Evolutionary conservation across 2,888 invertebrate genomes (phyloP).

Genomic region (Heterodera filipjevi): DNA sequence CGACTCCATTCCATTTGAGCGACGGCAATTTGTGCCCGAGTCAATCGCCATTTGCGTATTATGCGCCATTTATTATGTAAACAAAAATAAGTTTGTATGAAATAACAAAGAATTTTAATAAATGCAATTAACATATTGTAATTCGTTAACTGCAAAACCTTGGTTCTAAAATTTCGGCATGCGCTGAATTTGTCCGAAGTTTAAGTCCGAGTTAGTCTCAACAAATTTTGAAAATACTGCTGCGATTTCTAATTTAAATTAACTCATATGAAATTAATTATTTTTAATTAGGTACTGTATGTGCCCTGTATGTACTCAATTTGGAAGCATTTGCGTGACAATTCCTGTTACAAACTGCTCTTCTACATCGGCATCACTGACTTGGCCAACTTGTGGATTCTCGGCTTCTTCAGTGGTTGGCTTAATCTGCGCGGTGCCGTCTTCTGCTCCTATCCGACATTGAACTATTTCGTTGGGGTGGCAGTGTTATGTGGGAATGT

Average conservation of each 20-base stretch:
- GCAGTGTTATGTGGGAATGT: background rate
- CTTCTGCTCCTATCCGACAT: conserved; percentile 22
- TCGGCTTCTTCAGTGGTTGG: conserved; percentile 7
- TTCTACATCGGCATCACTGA: conserved; percentile 19
- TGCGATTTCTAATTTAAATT: too few species aligned
- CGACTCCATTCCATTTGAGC: background rate
- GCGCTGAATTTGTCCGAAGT: too few species aligned
- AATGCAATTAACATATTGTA: too few species aligned
- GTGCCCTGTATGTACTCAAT: conserved; percentile 23
- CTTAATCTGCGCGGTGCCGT: conserved; percentile 3
- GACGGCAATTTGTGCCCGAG: background rate
- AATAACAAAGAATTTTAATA: too few species aligned
- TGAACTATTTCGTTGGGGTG: conserved; percentile 14
- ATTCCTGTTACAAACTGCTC: conserved; percentile 9
- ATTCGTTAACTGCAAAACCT: too few species aligned
- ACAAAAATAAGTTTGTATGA: too few species aligned
- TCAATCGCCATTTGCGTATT: background rate
- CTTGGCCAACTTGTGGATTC: conserved; percentile 6
- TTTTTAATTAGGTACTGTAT: conserved; percentile 7
- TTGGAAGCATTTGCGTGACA: conserved; percentile 8
- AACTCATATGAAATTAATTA: too few species aligned
- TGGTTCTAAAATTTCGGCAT: too few species aligned
- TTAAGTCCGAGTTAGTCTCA: too few species aligned
- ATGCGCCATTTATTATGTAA: background rate
- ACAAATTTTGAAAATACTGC: too few species aligned